Base-by-base conservation (phyloP, 2,888 invertebrate genomes). In the Coecobrya sp. region DNA sequence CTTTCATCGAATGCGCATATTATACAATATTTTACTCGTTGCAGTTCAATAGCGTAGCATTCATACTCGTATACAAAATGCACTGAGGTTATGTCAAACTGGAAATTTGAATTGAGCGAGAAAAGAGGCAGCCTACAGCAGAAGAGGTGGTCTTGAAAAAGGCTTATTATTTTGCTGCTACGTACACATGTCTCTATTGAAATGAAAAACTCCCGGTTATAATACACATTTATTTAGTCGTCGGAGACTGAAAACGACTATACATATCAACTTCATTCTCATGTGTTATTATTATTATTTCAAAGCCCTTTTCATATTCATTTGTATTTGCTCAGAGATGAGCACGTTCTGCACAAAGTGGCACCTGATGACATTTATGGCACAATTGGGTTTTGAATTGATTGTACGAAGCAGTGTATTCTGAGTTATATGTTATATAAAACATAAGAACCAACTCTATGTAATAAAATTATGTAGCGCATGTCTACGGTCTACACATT, bases 351-450 rank as follows among this genome's bases (percentile, higher is more conserved):
- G 25, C 19, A 36, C 30, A 65, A 85, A 68, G 62, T 45, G 68
- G 85, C 65, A 85, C 85, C 65, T 85, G 85, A 49, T 85, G 65
- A 85, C 85, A 85, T 45, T 85, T 68, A 85, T 68, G 68, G 27
- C 49, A 3, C 45, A 68, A 65, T 85, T 68, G 45, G 85, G 68
- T 68, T 65, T 30, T 49, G 49, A 81, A 81, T 81, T 81, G 79
- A 81, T 49, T 81, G 81, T 55, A 30, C 25, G 7, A 36, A 36
- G 36, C 36, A 11, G 22, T 82, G 49, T 49, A 65, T 42, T 36
- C 7, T 36, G 36, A 36, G 22, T 45, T 16, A 70, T 16, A n/a
- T 11, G 65, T n/a, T n/a, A n/a, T n/a, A n/a, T n/a, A n/a, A n/a
- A n/a, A n/a, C n/a, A n/a, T 25, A 65, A 25, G 25, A 65, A 65